Base-by-base conservation (phyloP, 2,113 vertebrate genomes). In the Atlantisia rogersi region DNA sequence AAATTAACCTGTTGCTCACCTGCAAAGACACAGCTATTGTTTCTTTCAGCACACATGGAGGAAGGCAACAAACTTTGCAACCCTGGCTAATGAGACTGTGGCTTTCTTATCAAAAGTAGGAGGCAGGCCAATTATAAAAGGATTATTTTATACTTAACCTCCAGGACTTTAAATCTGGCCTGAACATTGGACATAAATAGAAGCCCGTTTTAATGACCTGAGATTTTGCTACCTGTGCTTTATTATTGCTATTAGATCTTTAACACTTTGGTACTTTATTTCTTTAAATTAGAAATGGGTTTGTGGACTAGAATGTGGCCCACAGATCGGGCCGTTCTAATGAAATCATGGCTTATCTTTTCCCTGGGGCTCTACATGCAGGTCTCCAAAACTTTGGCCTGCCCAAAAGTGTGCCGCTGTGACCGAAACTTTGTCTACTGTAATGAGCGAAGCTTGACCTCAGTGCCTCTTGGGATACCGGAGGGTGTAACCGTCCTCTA, bases 381-480 rank as follows among this genome's bases (percentile, higher is more conserved):
- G 94, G 98, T 99, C 86, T 98, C 98, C 55, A 97, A 98, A 75
- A 97, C 97, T 44, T 93, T 98, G 78, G 98, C 99, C 9, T 99
- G 99, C 97, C 99, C 99, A 21, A 98, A 94, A 25, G 99, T 99
- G 96, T 99, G 99, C 96, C 99, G 99, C 90, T 99, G 99, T 68
- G 99, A 99, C 97, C 98, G 98, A 95, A 98, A 96, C 76, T 99
- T 99, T 97, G 98, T 99, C 98, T 99, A 99, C 98, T 99, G 99
- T 98, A 99, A 99, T 6, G 99, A 99, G 91, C 98, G 99, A 98
- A 99, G 99, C 98, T 98, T 99, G 98, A 99, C 99, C 96, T 99
- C 99, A 98, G 99, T 99, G 98, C 99, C 99, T 99, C 98, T 99
- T 98, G 99, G 99, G 95, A 99, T 99, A 94, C 98, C 98, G 68